phyloP scores from a whole-genome alignment of 2,797 vertebrate species.

The Rhincodon typus region DNA sequence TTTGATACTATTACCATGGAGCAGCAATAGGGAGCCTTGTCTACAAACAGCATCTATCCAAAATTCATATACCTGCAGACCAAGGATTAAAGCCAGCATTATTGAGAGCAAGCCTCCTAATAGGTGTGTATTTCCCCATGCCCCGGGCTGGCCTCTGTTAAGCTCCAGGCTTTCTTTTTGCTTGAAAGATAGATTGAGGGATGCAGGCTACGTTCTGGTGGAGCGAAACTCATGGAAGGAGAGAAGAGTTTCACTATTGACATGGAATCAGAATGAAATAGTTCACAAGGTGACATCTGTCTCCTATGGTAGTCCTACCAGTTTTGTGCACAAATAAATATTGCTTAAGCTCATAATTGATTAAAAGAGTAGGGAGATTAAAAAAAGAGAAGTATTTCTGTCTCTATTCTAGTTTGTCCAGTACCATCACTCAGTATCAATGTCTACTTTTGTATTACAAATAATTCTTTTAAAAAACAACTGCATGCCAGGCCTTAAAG shows the following conservation, averaged over 20 bases:
- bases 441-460: neutral
- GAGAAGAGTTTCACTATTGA: neutral
- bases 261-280: neutral
- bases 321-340: neutral
- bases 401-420: conserved; percentile 25
- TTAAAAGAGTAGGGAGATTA: neutral
- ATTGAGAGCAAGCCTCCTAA: neutral
- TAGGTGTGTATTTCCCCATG: neutral
- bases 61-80: neutral
- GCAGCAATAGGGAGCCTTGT: neutral
- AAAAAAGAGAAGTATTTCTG: neutral
- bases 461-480: neutral
- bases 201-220: neutral
- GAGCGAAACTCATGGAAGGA: neutral
- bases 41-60: neutral
- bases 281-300: neutral
- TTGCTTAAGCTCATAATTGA: neutral
- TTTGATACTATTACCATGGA: neutral
- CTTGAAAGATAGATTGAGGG: neutral
- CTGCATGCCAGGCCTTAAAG: neutral
- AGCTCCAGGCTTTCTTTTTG: neutral
- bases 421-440: neutral
- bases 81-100: neutral
- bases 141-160: neutral
- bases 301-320: neutral